Evolutionary conservation across 2,888 invertebrate species (phyloP).

Genomic region (Actias luna): DNA sequence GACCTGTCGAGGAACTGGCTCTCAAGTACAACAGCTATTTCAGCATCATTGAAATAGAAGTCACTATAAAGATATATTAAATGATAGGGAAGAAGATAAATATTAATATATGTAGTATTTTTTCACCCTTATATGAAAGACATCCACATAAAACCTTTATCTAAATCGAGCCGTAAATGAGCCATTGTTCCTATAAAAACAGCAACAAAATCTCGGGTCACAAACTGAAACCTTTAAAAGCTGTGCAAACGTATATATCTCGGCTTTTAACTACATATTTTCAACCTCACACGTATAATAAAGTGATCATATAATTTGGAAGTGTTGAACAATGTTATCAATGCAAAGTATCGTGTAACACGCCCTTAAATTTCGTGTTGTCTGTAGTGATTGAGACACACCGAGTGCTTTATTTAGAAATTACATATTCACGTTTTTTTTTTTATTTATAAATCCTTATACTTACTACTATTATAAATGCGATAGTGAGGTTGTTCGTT

Average conservation of each 20-base stretch:
- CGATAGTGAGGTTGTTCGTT: too few species aligned
- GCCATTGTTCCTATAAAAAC: not conserved
- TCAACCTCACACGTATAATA: slow-evolving; percentile 39
- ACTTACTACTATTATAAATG: too few species aligned
- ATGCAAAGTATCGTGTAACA: slow-evolving; percentile 66
- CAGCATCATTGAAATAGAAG: too few species aligned
- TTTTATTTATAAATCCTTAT: too few species aligned
- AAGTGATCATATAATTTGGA: slow-evolving; percentile 62
- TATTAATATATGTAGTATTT: too few species aligned
- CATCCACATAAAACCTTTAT: not conserved
- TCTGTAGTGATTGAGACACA: slow-evolving; percentile 34
- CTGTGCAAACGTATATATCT: slow-evolving; percentile 2
- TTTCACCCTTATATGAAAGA: not conserved
- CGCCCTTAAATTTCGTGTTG: slow-evolving; percentile 53
- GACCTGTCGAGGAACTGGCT: too few species aligned
- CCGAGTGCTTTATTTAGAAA: slow-evolving; percentile 21
- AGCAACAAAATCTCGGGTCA: not conserved
- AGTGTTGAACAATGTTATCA: slow-evolving; percentile 74
- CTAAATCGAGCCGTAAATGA: not conserved
- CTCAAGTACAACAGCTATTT: too few species aligned
- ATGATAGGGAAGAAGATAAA: too few species aligned
- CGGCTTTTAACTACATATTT: slow-evolving; percentile 1
- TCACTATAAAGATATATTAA: too few species aligned
- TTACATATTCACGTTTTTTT: too few species aligned
- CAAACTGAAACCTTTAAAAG: not conserved